phyloP scores from a whole-genome alignment of 2,888 invertebrate species.

The Hirtodrosophila cameraria region DNA sequence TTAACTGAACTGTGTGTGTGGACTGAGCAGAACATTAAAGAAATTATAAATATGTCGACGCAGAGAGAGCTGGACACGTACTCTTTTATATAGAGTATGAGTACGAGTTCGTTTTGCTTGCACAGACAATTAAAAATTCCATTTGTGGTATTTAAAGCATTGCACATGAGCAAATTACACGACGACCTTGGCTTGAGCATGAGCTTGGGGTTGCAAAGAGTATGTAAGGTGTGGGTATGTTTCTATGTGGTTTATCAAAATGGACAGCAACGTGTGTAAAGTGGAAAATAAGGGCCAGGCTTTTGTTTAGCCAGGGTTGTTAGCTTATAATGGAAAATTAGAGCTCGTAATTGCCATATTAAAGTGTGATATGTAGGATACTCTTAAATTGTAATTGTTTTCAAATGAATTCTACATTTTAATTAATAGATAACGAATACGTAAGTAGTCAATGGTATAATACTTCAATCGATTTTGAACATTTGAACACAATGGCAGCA shows the following conservation, averaged over 20 bases:
- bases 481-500: no score
- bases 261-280: slow-evolving; percentile 21
- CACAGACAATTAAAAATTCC: slow-evolving; percentile 63
- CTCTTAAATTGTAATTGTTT: no score
- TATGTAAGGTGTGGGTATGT: neutral
- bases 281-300: neutral
- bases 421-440: no score
- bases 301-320: slow-evolving; percentile 2
- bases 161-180: slow-evolving; percentile 48
- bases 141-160: slow-evolving; percentile 58
- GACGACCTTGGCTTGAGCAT: slow-evolving; percentile 21
- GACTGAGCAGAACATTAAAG: slow-evolving; percentile 44
- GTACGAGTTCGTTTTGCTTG: slow-evolving; percentile 38
- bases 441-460: no score
- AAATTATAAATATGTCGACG: slow-evolving; percentile 56
- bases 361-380: no score
- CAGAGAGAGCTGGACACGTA: slow-evolving; percentile 31
- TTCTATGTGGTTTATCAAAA: slow-evolving; percentile 34
- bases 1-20: no score
- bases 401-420: no score
- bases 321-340: no score
- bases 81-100: neutral
- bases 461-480: no score
- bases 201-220: neutral
- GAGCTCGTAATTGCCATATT: no score